Evolutionary conservation across 2,113 vertebrate species (phyloP), one percentile per base, ranked within the genome.

Genomic region (Callospermophilus lateralis): DNA sequence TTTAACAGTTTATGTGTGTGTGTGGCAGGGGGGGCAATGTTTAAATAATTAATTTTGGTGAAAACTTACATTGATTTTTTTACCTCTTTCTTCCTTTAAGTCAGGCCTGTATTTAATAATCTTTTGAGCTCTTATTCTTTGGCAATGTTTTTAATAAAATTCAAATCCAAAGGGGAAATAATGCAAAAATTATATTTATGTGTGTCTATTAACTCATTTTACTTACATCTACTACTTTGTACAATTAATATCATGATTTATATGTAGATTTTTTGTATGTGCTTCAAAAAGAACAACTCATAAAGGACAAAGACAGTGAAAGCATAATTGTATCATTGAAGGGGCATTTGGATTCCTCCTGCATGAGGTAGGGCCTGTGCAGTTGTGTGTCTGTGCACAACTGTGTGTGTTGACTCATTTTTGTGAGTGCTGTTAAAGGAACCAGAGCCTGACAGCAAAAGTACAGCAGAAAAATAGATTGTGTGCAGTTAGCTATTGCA

Each of bases 101-200:
- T n/a, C 26, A 92, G 30, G 9, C 12, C 45, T 76, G 11, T 17
- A 72, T 67, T 80, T 84, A 77, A 88, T 80, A 34, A 76, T 81
- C 13, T 87, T 22, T 84, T 87, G 51, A 89, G 0, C 17, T 15
- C 32, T 89, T 3, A 79, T 68, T 19, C 6, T 79, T 28, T 84
- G 37, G 2, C 30, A 90, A 76, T 42, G 58, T 2, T 84, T 95
- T 90, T 37, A 45, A 45, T 67, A 87, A 95, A 96, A 93, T 85
- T 93, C 37, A 91, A 91, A 28, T 6, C 53, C 32, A 96, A 85
- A 55, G 2, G 30, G 39, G 94, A 95, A 95, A 37, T 77, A 51
- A 55, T 72, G 3, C 6, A 89, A 76, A 68, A 32, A 51, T 74
- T 42, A 45, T 53, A 78, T 87, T 73, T 92, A 51, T 67, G 1